A percentile compares a stretch with the other conserved stretches of the same genome.
phyloP scores from a whole-genome alignment of 2,113 vertebrate genomes.

The Notechis scutatus region DNA sequence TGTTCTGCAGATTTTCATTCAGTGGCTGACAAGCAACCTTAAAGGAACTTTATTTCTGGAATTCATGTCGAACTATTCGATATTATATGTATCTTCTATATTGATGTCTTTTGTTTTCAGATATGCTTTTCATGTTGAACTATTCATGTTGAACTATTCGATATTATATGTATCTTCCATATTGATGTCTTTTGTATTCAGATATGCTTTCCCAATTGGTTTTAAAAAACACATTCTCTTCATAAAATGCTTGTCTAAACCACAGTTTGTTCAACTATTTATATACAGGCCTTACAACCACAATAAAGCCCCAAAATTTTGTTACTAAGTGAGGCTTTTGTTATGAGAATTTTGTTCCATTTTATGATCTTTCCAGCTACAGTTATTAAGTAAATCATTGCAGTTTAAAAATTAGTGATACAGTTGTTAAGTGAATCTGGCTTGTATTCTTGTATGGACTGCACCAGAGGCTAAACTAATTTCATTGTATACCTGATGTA shows the following conservation, averaged over 20 bases:
- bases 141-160: background rate
- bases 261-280: background rate
- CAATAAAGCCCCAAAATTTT: background rate
- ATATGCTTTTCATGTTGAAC: background rate
- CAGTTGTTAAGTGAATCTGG: background rate
- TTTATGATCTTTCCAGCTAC: background rate
- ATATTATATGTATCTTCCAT: background rate
- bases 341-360: background rate
- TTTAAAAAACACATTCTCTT: background rate
- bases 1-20: background rate
- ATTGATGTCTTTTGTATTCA: background rate
- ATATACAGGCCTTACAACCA: background rate
- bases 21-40: background rate
- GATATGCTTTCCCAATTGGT: background rate
- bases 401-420: background rate
- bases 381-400: background rate
- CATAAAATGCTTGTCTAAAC: background rate
- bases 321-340: background rate
- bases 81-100: background rate
- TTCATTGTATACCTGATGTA: no score
- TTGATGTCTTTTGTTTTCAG: background rate
- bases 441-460: no score
- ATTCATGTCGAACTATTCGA: background rate
- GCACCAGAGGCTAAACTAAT: no score
- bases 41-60: background rate